phyloP scores from a whole-genome alignment of 2,888 invertebrate genomes.

The Metopia argyrocephala region DNA sequence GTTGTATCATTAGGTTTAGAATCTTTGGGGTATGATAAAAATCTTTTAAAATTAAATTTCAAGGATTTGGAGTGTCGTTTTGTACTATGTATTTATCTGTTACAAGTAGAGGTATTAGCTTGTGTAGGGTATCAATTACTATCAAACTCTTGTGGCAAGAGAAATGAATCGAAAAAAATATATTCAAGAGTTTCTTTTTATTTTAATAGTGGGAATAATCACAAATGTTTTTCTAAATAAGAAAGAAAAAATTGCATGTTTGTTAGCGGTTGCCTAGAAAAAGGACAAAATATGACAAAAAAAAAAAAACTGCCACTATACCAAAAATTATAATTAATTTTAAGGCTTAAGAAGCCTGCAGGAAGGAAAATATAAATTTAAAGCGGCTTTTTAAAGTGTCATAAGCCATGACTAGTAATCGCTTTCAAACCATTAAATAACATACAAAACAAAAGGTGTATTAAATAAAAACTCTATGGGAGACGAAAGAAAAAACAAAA shows the following conservation, averaged over 20 bases:
- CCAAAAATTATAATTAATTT: slow-evolving; percentile 52
- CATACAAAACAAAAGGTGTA: slow-evolving; percentile 33
- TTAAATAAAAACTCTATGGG: slow-evolving; percentile 54
- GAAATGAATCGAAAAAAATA: slow-evolving; percentile 40
- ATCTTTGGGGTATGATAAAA: too few species aligned
- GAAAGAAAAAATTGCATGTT: slow-evolving; percentile 42
- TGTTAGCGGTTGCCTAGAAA: slow-evolving; percentile 31
- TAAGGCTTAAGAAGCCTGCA: slow-evolving; percentile 21
- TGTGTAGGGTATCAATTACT: neutral
- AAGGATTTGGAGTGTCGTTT: too few species aligned
- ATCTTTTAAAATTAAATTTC: too few species aligned
- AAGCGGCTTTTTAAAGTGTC: slow-evolving; percentile 54
- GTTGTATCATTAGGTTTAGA: too few species aligned
- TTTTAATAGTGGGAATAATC: slow-evolving; percentile 55
- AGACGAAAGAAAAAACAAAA: slow-evolving; percentile 24
- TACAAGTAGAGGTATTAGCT: neutral
- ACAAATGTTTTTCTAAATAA: slow-evolving; percentile 62
- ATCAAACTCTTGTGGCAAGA: slow-evolving; percentile 65
- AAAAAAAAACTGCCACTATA: neutral
- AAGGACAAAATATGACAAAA: neutral
- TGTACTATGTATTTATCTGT: neutral
- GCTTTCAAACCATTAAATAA: slow-evolving; percentile 42
- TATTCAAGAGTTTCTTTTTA: slow-evolving; percentile 20
- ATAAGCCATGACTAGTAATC: slow-evolving; percentile 46
- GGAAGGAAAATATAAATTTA: slow-evolving; percentile 16